Percentiles rank a stretch among this genome's conserved stretches.
Evolutionary conservation across 2,888 invertebrate genomes (phyloP).

Genomic region (Stenodera caucasica): DNA sequence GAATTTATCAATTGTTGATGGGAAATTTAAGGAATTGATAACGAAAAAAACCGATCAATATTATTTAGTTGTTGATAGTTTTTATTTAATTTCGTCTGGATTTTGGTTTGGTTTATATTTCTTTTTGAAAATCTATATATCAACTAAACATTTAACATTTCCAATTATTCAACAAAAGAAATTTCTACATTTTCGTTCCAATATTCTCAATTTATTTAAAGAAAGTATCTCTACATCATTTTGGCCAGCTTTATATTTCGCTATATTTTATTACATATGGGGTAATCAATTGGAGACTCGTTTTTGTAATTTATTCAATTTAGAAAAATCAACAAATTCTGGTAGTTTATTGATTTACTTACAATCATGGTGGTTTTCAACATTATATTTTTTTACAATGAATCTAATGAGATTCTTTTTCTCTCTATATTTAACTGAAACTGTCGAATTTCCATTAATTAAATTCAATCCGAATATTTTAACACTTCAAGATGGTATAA

Average conservation of each 20-base stretch:
- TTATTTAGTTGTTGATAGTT: conserved; percentile 68
- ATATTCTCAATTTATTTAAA: conserved; percentile 61
- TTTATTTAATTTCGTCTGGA: conserved; percentile 69
- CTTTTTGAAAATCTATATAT: conserved; percentile 62
- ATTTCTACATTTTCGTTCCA: conserved; percentile 66
- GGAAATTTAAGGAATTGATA: conserved; percentile 60
- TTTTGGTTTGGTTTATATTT: conserved; percentile 68
- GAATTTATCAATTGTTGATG: conserved; percentile 67
- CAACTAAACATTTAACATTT: conserved; percentile 64
- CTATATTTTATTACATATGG: conserved; percentile 64
- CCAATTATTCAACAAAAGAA: conserved; percentile 73
- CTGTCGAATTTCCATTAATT: conserved; percentile 66
- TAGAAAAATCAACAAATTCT: conserved; percentile 60
- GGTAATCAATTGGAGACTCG: conserved; percentile 61
- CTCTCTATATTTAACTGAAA: conserved; percentile 71
- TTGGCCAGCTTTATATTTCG: conserved; percentile 65
- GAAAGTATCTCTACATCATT: conserved; percentile 63
- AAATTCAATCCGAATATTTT: conserved; percentile 53
- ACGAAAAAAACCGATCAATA: conserved; percentile 53
- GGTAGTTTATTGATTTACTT: conserved; percentile 58
- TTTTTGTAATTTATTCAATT: conserved; percentile 59
- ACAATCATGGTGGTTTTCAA: conserved; percentile 70
- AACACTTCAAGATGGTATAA: conserved; percentile 65
- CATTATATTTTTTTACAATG: conserved; percentile 70
- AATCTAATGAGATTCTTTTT: conserved; percentile 72